Evolutionary conservation across 2,113 vertebrate species (phyloP), one percentile per base, ranked within the genome.

Genomic region (Ictalurus punctatus): DNA sequence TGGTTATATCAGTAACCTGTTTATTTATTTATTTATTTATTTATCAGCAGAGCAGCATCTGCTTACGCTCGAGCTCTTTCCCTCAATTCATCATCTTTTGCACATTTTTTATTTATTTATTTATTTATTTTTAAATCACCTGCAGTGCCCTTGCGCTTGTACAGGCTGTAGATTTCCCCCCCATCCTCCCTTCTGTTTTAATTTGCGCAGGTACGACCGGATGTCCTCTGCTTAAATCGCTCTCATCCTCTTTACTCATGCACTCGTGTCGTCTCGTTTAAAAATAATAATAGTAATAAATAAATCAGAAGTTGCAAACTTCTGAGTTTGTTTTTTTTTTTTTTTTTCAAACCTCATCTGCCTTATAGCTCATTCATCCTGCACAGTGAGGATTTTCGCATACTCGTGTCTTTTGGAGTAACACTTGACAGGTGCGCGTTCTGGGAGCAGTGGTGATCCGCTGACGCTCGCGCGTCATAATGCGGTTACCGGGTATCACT

Each of bases 401-500:
- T 13, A 2, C 21, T 9, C 7, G 10, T 73, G 4, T 44, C 23
- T 48, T 48, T 25, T n/a, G 23, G 23, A 79, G 14, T 3, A 79
- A 27, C 23, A 52, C 48, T 34, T 21, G 9, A 59, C 6, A 37
- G 13, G 34, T 5, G 58, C 21, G 88, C 92, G 7, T 48, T 54
- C 9, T 48, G 23, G 3, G 44, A n/a, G 19, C 19, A 30, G 54
- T 34, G 79, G 19, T 34, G 87, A 81, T 92, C 83, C 93, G 65
- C 48, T 93, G 92, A 76, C 69, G 85, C 92, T 93, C 90, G 89
- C 94, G 95, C 96, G 95, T 96, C 96, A 96, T 96, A 96, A 96
- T 96, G 96, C 95, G 95, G 96, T 96, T 96, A 95, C 92, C 83
- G 89, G 88, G 93, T 94, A 92, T 94, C 81, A 94, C 93, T 92